Percentiles rank a stretch among this genome's conserved stretches.
Conservation (phyloP, 1,140 invertebrate genomes). For the Calephelis nemesis region DNA sequence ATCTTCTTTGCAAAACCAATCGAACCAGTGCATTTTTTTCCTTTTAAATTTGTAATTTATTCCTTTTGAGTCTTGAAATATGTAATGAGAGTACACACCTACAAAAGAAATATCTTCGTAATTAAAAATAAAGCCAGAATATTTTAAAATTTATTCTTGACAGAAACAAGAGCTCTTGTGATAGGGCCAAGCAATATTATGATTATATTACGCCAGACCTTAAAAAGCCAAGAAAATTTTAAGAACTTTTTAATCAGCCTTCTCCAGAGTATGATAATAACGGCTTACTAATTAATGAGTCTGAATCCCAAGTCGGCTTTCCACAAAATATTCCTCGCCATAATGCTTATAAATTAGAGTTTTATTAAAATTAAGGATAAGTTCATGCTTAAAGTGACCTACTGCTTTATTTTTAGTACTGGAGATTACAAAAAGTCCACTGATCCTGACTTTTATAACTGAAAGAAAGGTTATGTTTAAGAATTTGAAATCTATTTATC, state of each 20-base stretch:
- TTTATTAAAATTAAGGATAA: slow-evolving; percentile 16
- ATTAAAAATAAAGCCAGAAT: too few species aligned
- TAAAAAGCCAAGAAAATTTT: slow-evolving; percentile 3
- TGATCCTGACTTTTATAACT: too few species aligned
- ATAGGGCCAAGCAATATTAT: neutral
- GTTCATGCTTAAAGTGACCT: neutral
- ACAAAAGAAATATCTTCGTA: too few species aligned
- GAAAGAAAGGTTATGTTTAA: too few species aligned
- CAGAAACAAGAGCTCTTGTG: neutral
- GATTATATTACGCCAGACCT: slow-evolving; percentile 1
- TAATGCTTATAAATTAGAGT: slow-evolving; percentile 10
- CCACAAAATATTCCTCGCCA: neutral
- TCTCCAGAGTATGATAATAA: slow-evolving; percentile 12
- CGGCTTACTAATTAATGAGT: slow-evolving; percentile 1
- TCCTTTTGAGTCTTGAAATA: too few species aligned
- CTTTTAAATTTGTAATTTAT: too few species aligned
- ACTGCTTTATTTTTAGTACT: neutral
- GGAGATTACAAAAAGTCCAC: too few species aligned
- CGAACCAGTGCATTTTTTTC: too few species aligned
- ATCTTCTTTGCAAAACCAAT: too few species aligned
- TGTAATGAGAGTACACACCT: too few species aligned
- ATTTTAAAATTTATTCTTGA: too few species aligned
- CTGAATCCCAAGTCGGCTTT: neutral
- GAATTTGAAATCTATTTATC: too few species aligned
- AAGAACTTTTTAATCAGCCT: slow-evolving; percentile 7